phyloP scores from a whole-genome alignment of 2,113 vertebrate species.

The Nothobranchius furzeri region DNA sequence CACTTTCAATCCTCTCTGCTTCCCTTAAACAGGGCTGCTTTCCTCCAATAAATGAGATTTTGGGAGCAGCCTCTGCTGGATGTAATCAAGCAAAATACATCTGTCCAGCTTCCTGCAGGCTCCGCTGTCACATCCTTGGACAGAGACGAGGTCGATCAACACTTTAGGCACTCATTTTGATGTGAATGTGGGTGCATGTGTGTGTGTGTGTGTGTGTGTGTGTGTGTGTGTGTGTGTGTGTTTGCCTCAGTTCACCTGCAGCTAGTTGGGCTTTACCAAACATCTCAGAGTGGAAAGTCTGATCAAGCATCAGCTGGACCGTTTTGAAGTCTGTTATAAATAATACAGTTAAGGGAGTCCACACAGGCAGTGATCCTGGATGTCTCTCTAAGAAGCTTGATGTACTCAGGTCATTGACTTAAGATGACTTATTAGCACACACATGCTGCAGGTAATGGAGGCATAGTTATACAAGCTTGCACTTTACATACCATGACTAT shows the following conservation, averaged over 20 bases:
- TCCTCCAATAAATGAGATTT: conserved; percentile 57
- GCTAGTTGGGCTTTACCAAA: conserved; percentile 39
- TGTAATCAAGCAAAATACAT: conserved; percentile 51
- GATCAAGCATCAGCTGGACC: conserved; percentile 53
- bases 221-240: neutral
- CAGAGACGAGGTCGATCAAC: conserved; percentile 58
- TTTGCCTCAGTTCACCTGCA: conserved; percentile 30
- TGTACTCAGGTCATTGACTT: conserved; percentile 65
- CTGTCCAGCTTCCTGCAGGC: conserved; percentile 48
- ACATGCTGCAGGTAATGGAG: conserved; percentile 68
- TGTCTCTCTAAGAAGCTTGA: conserved; percentile 57
- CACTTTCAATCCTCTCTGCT: conserved; percentile 73
- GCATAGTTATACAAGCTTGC: conserved; percentile 67
- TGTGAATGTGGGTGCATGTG: neutral
- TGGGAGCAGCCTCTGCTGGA: conserved; percentile 40
- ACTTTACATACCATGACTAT: conserved; percentile 74
- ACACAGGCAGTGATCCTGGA: conserved; percentile 58
- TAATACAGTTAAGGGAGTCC: conserved; percentile 53
- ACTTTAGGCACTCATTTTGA: conserved; percentile 38
- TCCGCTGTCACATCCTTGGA: conserved; percentile 41
- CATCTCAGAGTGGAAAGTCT: conserved; percentile 49
- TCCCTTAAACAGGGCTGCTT: conserved; percentile 47
- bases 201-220: neutral
- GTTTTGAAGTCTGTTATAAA: conserved; percentile 67
- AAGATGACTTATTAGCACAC: conserved; percentile 71